phyloP scores from a whole-genome alignment of 2,113 vertebrate genomes.

The Ameiurus melas region DNA sequence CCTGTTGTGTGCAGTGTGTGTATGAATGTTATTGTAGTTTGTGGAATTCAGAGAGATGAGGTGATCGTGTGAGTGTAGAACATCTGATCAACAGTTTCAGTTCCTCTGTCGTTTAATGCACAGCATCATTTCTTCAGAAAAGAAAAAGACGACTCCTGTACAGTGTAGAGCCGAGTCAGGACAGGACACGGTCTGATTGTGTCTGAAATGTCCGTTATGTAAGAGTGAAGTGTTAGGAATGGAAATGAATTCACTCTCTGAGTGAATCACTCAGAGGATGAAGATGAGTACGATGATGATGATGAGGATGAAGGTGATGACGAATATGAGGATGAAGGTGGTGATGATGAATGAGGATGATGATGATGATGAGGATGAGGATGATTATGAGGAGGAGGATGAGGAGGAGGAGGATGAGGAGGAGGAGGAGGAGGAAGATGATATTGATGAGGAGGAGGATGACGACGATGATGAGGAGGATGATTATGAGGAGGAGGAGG shows the following conservation, averaged over 20 bases:
- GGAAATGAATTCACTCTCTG: conserved; percentile 45
- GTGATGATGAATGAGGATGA: not conserved
- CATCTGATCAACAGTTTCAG: not conserved
- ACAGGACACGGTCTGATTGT: not conserved
- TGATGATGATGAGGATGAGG: not conserved
- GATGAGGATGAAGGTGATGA: not conserved
- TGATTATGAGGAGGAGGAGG: not conserved
- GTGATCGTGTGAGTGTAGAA: not conserved
- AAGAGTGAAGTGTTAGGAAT: conserved; percentile 46
- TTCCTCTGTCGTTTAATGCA: not conserved
- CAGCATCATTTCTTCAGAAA: not conserved
- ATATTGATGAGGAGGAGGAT: not conserved
- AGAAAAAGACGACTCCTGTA: not conserved
- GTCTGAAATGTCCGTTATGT: conserved; percentile 54
- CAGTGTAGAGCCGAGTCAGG: not conserved
- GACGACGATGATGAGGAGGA: not conserved
- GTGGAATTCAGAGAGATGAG: not conserved
- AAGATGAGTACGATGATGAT: not conserved
- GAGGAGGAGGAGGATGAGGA: not conserved
- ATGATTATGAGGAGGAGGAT: not conserved
- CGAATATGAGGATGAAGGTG: no score
- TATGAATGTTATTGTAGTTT: not conserved
- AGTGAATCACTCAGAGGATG: not conserved
- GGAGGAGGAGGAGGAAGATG: not conserved
- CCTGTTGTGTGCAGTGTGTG: not conserved